phyloP scores from a whole-genome alignment of 2,888 invertebrate genomes.

The Andrena praecox region DNA sequence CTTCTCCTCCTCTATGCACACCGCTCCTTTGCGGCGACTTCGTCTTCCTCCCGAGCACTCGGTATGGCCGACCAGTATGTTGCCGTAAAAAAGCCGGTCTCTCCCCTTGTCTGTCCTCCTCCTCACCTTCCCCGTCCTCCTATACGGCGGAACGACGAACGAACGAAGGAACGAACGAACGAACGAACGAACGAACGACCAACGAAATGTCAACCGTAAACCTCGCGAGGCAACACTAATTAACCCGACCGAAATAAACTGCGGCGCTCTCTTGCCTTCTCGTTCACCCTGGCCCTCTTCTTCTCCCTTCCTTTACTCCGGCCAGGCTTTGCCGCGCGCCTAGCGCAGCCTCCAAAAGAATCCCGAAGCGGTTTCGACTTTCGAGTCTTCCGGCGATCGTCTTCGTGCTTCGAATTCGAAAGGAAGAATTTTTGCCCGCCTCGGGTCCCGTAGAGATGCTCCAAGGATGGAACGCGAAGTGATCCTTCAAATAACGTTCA shows the following conservation, averaged over 20 bases:
- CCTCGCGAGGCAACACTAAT: constrained; percentile 85
- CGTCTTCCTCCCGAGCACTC: constrained; percentile 68
- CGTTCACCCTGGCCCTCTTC: constrained; percentile 42
- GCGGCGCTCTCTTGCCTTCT: constrained; percentile 70
- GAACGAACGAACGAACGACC: constrained; percentile 72
- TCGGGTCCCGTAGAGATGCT: neutral
- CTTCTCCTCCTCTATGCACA: constrained; percentile 25
- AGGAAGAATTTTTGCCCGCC: constrained; percentile 38
- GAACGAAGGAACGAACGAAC: constrained; percentile 69
- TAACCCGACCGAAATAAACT: constrained; percentile 85
- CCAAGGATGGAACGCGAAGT: neutral
- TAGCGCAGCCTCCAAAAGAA: constrained; percentile 51
- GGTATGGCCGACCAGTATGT: constrained; percentile 81
- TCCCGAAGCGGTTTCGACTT: constrained; percentile 27
- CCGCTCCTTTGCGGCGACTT: constrained; percentile 55
- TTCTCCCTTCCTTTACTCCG: constrained; percentile 42
- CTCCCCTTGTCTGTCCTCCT: constrained; percentile 70
- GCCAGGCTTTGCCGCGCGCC: constrained; percentile 35
- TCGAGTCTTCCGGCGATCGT: constrained; percentile 16
- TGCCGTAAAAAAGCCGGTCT: constrained; percentile 81
- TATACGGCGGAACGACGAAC: constrained; percentile 70
- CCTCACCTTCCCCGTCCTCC: constrained; percentile 60
- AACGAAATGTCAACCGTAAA: constrained; percentile 85
- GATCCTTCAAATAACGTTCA: neutral
- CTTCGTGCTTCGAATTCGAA: constrained; percentile 22